These are phyloP conservation scores for Saccostrea echinata DNA, from an alignment of 1,140 invertebrate genomes.

Conservation along the genomic window DNA sequence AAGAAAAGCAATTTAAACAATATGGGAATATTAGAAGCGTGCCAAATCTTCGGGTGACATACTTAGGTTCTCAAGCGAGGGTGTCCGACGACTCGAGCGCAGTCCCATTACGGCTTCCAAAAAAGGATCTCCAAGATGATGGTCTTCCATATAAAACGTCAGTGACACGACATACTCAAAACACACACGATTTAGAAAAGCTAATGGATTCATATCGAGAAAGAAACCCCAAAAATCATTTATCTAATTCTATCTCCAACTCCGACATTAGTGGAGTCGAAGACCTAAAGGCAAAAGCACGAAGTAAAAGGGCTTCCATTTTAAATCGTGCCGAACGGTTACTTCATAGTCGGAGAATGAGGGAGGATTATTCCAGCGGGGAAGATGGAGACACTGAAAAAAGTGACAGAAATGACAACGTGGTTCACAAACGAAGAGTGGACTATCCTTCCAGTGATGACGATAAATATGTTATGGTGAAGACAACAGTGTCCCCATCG, in stretches of 20 bases:
- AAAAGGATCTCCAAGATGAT: background rate
- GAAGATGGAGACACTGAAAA: slow-evolving; percentile 16
- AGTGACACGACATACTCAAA: background rate
- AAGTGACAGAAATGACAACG: slow-evolving; percentile 3
- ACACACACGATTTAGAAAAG: background rate
- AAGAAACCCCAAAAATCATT: background rate
- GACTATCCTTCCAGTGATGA: slow-evolving; percentile 54
- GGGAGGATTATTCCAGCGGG: slow-evolving; percentile 25
- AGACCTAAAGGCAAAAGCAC: slow-evolving; percentile 40
- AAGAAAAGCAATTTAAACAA: slow-evolving; percentile 26
- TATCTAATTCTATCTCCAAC: background rate
- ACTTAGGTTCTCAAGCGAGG: slow-evolving; percentile 10
- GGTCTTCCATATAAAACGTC: slow-evolving; percentile 22
- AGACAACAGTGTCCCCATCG: slow-evolving; percentile 51
- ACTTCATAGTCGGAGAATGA: slow-evolving; percentile 43
- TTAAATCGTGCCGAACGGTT: slow-evolving; percentile 55
- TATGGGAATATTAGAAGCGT: slow-evolving; percentile 32
- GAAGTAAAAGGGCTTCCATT: slow-evolving; percentile 51
- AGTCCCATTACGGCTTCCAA: background rate
- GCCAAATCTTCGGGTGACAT: slow-evolving; percentile 26
- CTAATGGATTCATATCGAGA: slow-evolving; percentile 12
- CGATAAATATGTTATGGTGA: slow-evolving; percentile 56
- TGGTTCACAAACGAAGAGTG: background rate
- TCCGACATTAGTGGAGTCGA: slow-evolving; percentile 19
- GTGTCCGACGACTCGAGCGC: background rate